Conservation (phyloP, 1,140 invertebrate species). For the Arion vulgaris region DNA sequence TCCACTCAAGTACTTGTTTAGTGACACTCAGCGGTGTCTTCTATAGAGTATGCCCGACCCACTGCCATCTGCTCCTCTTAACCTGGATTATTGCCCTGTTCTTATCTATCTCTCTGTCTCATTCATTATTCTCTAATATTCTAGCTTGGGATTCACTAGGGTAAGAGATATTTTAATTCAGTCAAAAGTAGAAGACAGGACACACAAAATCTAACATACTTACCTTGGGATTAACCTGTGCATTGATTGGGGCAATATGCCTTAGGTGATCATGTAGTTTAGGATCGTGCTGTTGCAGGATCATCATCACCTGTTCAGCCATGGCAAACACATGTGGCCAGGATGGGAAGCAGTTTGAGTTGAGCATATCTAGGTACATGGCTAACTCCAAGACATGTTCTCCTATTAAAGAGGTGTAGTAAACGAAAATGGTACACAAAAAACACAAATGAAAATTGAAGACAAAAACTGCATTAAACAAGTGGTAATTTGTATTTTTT, state of each 20-base stretch:
- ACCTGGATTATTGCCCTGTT: background rate
- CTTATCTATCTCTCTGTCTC: no score
- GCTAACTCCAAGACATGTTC: conserved; percentile 71
- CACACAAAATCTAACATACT: no score
- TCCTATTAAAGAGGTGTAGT: conserved; percentile 52
- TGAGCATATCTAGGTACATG: conserved; percentile 72
- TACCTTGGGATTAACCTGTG: conserved; percentile 72
- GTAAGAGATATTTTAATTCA: no score
- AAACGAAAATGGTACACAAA: no score
- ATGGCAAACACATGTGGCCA: conserved; percentile 72
- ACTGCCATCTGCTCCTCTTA: no score
- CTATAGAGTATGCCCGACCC: no score
- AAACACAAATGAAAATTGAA: no score
- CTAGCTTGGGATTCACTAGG: background rate
- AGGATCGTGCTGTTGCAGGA: conserved; percentile 64
- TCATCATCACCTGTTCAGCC: conserved; percentile 69
- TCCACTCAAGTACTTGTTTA: no score
- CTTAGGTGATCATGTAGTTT: conserved; percentile 71
- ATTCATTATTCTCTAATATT: background rate
- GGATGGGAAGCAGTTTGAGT: conserved; percentile 66
- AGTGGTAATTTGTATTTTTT: no score
- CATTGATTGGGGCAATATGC: conserved; percentile 65
- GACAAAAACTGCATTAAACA: no score
- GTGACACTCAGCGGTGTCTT: no score
- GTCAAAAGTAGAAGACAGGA: no score